phyloP scores from a whole-genome alignment of 2,113 vertebrate species.

The Zosterops borbonicus region DNA sequence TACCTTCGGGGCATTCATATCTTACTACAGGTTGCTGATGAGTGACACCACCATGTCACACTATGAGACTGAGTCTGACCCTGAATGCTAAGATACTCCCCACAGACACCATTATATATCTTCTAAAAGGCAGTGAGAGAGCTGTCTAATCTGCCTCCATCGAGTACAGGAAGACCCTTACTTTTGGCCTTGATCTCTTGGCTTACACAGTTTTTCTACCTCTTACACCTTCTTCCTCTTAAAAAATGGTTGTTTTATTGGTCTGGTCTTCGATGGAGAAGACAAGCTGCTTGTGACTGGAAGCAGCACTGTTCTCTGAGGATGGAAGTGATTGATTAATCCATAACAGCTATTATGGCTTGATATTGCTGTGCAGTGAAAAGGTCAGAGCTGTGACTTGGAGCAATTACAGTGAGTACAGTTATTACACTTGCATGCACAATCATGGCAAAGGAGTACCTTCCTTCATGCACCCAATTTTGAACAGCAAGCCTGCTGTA shows the following conservation, averaged over 20 bases:
- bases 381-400: not conserved
- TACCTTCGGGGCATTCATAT: not conserved
- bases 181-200: not conserved
- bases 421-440: not conserved
- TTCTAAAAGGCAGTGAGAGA: not conserved
- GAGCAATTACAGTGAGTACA: not conserved
- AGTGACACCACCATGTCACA: not conserved
- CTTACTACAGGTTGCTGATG: not conserved
- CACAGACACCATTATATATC: not conserved
- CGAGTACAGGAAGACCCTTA: not conserved
- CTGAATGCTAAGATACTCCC: not conserved
- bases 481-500: not conserved
- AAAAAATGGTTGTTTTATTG: not conserved
- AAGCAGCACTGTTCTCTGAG: not conserved
- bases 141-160: not conserved
- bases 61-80: not conserved
- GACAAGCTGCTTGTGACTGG: not conserved
- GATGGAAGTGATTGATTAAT: not conserved
- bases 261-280: not conserved
- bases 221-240: not conserved
- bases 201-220: not conserved
- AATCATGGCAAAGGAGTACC: accelerated
- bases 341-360: not conserved
- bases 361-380: not conserved
- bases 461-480: not conserved